Percentiles rank a stretch among this genome's conserved stretches.
Conservation (phyloP, 1,140 invertebrate genomes). For the Listronotus oregonensis region DNA sequence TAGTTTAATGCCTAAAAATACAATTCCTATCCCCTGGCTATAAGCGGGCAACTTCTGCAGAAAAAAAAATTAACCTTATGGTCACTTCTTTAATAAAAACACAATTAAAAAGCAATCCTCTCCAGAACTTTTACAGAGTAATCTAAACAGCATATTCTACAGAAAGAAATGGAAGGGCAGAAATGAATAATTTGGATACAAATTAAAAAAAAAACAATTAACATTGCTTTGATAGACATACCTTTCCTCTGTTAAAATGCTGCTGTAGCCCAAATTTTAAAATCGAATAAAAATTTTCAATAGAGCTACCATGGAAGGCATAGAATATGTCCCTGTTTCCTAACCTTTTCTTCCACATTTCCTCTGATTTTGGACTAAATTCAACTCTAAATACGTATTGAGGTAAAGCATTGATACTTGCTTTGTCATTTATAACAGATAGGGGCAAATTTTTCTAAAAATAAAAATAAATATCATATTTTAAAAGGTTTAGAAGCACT, state of each 20-base stretch:
- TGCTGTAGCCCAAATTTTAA: slow-evolving; percentile 77
- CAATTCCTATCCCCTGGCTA: too few relatives aligned
- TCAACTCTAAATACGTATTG: slow-evolving; percentile 70
- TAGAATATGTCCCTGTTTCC: slow-evolving; percentile 65
- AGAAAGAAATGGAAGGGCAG: too few relatives aligned
- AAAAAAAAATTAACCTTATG: too few relatives aligned
- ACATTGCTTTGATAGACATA: slow-evolving; percentile 1
- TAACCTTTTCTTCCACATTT: slow-evolving; percentile 63
- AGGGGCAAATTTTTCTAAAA: slow-evolving; percentile 21
- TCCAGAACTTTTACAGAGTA: too few relatives aligned
- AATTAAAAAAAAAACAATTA: too few relatives aligned
- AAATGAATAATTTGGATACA: too few relatives aligned
- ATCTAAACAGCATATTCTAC: too few relatives aligned
- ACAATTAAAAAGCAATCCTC: too few relatives aligned
- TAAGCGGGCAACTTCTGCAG: too few relatives aligned
- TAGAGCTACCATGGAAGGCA: slow-evolving; percentile 78
- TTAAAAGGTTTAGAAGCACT: too few relatives aligned
- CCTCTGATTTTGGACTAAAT: slow-evolving; percentile 57
- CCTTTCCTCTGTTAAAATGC: slow-evolving; percentile 63
- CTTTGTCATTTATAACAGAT: slow-evolving; percentile 20
- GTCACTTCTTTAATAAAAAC: too few relatives aligned
- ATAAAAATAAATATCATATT: neutral
- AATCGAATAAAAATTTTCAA: slow-evolving; percentile 84
- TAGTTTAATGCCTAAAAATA: too few relatives aligned
- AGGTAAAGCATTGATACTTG: slow-evolving; percentile 52